These are phyloP conservation scores for Prunella strophiata DNA, from an alignment of 2,797 vertebrate species.

Conservation along the genomic window DNA sequence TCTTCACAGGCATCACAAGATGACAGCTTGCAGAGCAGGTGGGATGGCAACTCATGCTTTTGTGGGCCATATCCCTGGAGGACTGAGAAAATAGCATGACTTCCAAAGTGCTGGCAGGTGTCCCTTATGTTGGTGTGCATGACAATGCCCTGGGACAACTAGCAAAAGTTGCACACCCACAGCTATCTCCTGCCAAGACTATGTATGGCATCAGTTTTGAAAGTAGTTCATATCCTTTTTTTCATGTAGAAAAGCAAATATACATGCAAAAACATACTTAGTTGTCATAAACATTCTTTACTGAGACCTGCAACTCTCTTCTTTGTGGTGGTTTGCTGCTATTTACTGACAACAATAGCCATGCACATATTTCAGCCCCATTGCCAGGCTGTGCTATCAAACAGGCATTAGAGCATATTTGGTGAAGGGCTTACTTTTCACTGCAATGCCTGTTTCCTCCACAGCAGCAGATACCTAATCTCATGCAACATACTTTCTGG, in stretches of 20 bases:
- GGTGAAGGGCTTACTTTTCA: background rate
- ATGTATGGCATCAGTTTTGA: background rate
- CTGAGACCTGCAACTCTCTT: background rate
- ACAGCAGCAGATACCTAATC: background rate
- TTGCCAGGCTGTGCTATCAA: background rate
- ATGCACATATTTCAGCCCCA: background rate
- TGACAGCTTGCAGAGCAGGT: background rate
- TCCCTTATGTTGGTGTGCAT: background rate
- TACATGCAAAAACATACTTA: background rate
- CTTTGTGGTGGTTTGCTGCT: background rate
- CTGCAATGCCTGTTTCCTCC: background rate
- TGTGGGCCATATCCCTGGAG: background rate
- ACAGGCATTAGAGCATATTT: background rate
- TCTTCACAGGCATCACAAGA: background rate
- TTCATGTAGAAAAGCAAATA: background rate
- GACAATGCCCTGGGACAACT: background rate
- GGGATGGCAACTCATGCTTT: background rate
- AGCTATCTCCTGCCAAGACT: background rate
- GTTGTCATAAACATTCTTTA: background rate
- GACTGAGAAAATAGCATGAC: background rate
- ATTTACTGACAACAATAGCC: background rate
- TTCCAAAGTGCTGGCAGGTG: background rate
- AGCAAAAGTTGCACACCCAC: background rate
- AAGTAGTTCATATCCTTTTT: background rate
- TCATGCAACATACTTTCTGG: background rate